Base-by-base conservation (phyloP, 1,140 invertebrate genomes). In the Pectinophora gossypiella region DNA sequence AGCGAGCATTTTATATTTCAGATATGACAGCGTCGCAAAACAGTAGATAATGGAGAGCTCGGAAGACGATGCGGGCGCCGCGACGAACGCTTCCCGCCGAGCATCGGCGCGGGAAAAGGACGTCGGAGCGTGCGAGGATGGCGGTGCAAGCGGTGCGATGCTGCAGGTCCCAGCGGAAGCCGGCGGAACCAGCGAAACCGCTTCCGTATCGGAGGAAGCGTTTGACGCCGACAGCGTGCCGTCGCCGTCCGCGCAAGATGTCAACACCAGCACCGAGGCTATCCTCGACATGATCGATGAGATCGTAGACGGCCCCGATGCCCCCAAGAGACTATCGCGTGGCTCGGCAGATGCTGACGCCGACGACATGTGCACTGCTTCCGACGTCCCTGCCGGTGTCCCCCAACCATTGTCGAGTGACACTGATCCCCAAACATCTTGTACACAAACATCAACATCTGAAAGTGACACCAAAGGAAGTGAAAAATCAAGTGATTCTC, bases 11-110 rank as follows among this genome's bases (percentile, higher is more conserved):
- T 87, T 82, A 64, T 77, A 83, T 85, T 87, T 84, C 82, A 85
- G 82, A 87, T 84, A 84, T 87, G 84, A 76, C 84, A 85, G 83
- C 74, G 68, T 80, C 71, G 76, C 74, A 78, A 80, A 87, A 84
- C 66, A 80, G 78, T 85, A 88, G 87, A 88, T 88, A 88, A 88
- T 88, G 87, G 87, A 88, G 81, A 84, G 81, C 71, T 81, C 81
- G 61, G 87, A 88, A 80, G 87, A 88, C 74, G 87, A 88, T 87
- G 84, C 84, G 81, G 86, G 86, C 69, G 71, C 74, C 73, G 77
- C 84, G 69, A 76, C 78, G 65, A 82, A 66, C 71, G 79, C 82
- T 80, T 82, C 85, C 85, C 85, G 83, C 82, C 83, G 75, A 67
- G 76, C 69, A 81, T 72, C 83, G 85, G 81, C 85, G 84, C 82